Percentiles rank a stretch among this genome's conserved stretches.
Conservation (phyloP, 2,888 invertebrate species). For the Phyto melanocephala region DNA sequence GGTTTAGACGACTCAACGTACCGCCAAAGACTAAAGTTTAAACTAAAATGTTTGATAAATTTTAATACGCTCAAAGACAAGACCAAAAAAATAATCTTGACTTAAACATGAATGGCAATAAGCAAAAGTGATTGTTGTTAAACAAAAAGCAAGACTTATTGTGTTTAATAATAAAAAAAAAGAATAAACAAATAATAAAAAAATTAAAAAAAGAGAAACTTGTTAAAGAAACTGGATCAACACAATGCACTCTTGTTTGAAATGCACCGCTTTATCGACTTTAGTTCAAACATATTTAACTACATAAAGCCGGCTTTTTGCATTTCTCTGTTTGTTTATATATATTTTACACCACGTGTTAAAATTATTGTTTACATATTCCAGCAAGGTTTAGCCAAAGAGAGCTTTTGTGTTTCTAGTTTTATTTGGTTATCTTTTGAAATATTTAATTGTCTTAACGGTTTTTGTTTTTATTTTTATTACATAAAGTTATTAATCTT, state of each 20-base stretch:
- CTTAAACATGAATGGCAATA: constrained; percentile 48
- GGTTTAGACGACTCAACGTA: constrained; percentile 53
- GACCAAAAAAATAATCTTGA: constrained; percentile 32
- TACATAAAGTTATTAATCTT: background rate
- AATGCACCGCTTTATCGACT: constrained; percentile 56
- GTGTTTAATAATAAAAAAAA: constrained; percentile 23
- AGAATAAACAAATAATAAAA: background rate
- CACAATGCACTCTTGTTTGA: constrained; percentile 3
- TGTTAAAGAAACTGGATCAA: constrained; percentile 47
- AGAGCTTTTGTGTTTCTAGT: background rate
- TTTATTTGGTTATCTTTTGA: constrained; percentile 40
- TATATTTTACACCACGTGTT: constrained; percentile 31
- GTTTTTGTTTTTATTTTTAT: background rate
- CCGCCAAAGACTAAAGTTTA: constrained; percentile 53
- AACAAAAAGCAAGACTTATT: constrained; percentile 12
- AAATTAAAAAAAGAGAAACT: constrained; percentile 21
- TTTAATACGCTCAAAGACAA: constrained; percentile 39
- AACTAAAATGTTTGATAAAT: constrained; percentile 53
- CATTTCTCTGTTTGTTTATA: constrained; percentile 48
- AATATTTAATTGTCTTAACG: constrained; percentile 3
- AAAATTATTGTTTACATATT: constrained; percentile 9
- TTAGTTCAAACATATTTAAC: background rate
- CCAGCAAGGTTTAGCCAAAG: background rate
- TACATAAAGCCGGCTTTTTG: constrained; percentile 28
- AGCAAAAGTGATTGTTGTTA: constrained; percentile 59